Evolutionary conservation across 2,888 invertebrate species (phyloP).

Genomic region (Abrostola triplasia): DNA sequence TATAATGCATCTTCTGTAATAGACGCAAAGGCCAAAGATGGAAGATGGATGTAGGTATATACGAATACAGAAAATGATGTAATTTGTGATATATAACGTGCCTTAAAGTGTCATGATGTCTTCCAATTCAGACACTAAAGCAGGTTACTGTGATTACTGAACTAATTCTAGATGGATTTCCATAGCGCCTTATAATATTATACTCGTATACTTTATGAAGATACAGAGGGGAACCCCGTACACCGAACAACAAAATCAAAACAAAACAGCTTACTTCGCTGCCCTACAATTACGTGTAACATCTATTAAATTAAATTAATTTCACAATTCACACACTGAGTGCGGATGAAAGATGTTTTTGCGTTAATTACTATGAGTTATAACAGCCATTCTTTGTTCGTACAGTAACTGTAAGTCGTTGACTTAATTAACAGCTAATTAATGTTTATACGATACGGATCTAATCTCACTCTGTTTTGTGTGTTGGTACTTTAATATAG

Average conservation of each 20-base stretch:
- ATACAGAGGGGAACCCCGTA: neutral
- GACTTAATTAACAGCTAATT: constrained; percentile 72
- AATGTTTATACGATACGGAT: constrained; percentile 68
- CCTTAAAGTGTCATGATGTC: too few relatives aligned
- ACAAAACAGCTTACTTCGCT: constrained; percentile 31
- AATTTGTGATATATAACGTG: too few relatives aligned
- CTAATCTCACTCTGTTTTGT: constrained; percentile 61
- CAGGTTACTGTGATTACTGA: too few relatives aligned
- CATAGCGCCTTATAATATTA: too few relatives aligned
- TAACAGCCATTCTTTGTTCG: constrained; percentile 60
- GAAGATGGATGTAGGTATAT: too few relatives aligned
- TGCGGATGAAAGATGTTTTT: constrained; percentile 59
- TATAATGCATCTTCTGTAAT: too few relatives aligned
- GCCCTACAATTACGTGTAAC: constrained; percentile 45
- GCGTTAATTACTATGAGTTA: constrained; percentile 60
- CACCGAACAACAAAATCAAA: constrained; percentile 2
- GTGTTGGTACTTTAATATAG: constrained; percentile 53
- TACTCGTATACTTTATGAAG: too few relatives aligned
- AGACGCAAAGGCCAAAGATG: too few relatives aligned
- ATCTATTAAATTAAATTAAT: constrained; percentile 60
- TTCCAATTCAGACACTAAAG: too few relatives aligned
- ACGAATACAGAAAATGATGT: too few relatives aligned
- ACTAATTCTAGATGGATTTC: too few relatives aligned
- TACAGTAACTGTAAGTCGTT: constrained; percentile 63
- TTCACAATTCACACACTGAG: constrained; percentile 60